Base-by-base conservation (phyloP, 92 coral and sea anemone genomes). In the Muricea muricata region DNA sequence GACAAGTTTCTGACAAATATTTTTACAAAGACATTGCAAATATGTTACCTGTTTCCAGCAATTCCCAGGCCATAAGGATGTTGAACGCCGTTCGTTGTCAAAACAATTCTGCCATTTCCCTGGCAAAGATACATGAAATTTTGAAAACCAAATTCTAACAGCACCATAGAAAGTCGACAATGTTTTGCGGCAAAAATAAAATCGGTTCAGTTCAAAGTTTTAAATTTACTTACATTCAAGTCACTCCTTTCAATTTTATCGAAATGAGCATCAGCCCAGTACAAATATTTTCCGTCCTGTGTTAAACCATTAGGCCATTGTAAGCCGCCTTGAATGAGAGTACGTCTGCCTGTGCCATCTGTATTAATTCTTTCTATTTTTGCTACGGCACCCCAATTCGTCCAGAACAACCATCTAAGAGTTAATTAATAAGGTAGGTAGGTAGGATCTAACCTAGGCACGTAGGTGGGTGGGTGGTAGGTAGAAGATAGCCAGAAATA, bases 291-390 rank as follows among this genome's bases (percentile, higher is more conserved):
- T 52, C 80, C 90, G 73, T 93, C 97, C 6, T 94, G 70, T 6
- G 89, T 88, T 35, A 97, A 68, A 65, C 99, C 96, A 83, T 97
- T 97, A 9, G 99, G 99, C 99, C 99, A 97, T 20, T 81, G 84
- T 1, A 97, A 72, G 0, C 84, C 87, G 30, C 92, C 85, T 20
- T 25, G 69, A 45, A 97, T 74, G 55, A 97, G 66, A 26, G 89
- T 66, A 63, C 52, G 33, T 56, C 87, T 52, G 47, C 81, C 66
- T 7, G 57, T 73, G 23, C 97, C 98, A 60, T 92, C 89, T 25
- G 90, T 48, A 28, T 73, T 54, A n/a, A 90, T 89, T 80, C 91
- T 72, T 83, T 90, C 95, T n/a, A 97, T 97, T 90, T 87, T 91
- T 3, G 98, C 93, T 13, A 55, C 47, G 7, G 67, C 37, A 41